Evolutionary conservation across 2,797 vertebrate species (phyloP).

Genomic region (Acrossocheilus fasciatus): DNA sequence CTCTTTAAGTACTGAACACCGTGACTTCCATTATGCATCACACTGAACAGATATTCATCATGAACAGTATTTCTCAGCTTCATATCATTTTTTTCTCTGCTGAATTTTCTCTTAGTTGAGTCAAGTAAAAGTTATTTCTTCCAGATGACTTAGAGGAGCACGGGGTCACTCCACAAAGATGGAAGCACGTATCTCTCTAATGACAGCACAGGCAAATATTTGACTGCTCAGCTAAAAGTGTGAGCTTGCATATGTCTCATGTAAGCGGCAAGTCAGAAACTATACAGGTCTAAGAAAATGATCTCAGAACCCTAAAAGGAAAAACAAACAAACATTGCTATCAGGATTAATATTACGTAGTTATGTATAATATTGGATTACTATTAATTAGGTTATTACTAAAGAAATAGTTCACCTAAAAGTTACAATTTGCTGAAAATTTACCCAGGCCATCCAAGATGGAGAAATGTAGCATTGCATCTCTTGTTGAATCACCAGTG

Average conservation of each 20-base stretch:
- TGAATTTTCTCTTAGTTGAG: slow-evolving; percentile 48
- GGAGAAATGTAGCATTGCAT: not conserved
- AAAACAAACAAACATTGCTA: not conserved
- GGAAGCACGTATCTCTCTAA: slow-evolving; percentile 49
- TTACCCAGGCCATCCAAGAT: not conserved
- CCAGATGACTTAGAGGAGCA: slow-evolving; percentile 64
- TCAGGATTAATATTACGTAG: not conserved
- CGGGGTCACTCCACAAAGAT: slow-evolving; percentile 54
- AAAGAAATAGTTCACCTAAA: too few relatives aligned
- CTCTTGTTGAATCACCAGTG: not conserved
- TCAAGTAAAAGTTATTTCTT: slow-evolving; percentile 68
- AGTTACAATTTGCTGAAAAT: too few relatives aligned
- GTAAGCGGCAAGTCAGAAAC: slow-evolving; percentile 11
- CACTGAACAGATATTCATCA: slow-evolving; percentile 39
- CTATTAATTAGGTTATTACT: too few relatives aligned
- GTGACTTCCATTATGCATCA: slow-evolving; percentile 34
- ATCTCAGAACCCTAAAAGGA: not conserved
- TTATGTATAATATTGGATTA: not conserved
- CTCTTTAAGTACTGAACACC: not conserved
- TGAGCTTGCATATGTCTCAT: slow-evolving; percentile 50
- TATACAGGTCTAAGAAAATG: not conserved
- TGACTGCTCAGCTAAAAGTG: slow-evolving; percentile 47
- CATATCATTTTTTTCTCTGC: slow-evolving; percentile 48
- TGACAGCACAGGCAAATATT: slow-evolving; percentile 54
- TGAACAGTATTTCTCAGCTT: slow-evolving; percentile 57